Evolutionary conservation across 1,140 invertebrate genomes (phyloP), one percentile per base, ranked within the genome.

Genomic region (Leucophenga varia): DNA sequence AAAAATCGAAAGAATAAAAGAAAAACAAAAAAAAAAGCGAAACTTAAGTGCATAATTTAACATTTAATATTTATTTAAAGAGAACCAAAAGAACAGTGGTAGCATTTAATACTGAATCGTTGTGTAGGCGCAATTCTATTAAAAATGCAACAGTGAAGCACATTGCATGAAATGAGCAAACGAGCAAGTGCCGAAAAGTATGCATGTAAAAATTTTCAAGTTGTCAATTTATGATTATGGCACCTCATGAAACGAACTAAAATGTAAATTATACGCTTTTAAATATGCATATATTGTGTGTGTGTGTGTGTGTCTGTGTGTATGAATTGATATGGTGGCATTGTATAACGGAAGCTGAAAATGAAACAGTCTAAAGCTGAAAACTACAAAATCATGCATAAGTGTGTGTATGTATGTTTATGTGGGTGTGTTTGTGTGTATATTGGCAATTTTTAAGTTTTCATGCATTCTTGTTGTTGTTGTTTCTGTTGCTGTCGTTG

Each of bases 171-270:
- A n/a, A n/a, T n/a, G n/a, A n/a, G n/a, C n/a, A n/a, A n/a, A n/a
- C n/a, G n/a, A n/a, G n/a, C 55, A 57, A 57, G 49, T 41, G 35
- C 53, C 52, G 53, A 45, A 57, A 57, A 57, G 22, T 25, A 56
- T 16, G 35, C 58, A 56, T 65, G 63, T 67, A 64, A 64, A 67
- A 67, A 67, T 64, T n/a, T 68, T 67, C 64, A 52, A 67, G 56
- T 67, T 67, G 63, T 67, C 63, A 67, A 67, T 67, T 67, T 67
- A 67, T 67, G 63, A 67, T 67, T 67, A 67, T 67, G 63, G 63
- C 63, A 67, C 63, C 63, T 68, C 56, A 50, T 67, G 63, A 68
- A 67, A 41, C 59, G 59, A 63, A 50, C 48, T 42, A 54, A 64
- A 67, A 67, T 67, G 64, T 67, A 67, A 67, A 67, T 67, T 67